Evolutionary conservation across 2,888 invertebrate species (phyloP), one percentile per base, ranked within the genome.

Genomic region (Tachystola acroxantha): DNA sequence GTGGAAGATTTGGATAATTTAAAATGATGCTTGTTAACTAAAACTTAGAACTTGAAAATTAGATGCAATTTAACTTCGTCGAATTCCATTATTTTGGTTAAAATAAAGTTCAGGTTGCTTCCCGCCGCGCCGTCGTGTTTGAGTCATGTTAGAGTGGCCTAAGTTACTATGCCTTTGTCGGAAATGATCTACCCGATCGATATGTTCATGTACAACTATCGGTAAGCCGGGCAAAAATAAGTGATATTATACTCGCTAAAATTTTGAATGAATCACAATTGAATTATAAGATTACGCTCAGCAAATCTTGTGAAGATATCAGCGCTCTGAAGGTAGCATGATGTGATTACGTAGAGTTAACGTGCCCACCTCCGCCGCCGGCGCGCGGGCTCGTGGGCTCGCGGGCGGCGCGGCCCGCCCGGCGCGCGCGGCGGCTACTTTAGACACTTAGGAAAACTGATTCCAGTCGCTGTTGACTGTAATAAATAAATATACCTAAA

Each of bases 401-500:
- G 45, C 48, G 46, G 36, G 39, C 19, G 19, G 39, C 38, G 12
- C 45, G 43, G 45, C 45, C 48, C 46, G 40, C 40, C 50, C 56
- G 57, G 64, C 69, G 20, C 20, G 19, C 4, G 22, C 63, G 66
- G 68, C 57, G 61, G 57, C 62, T 58, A 52, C 57, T 69, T n/a
- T 72, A 69, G 60, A 58, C 68, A 64, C 61, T 64, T 66, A 70
- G 69, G 62, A 64, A 65, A 59, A 39, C 43, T 37, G 66, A 72
- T 57, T 66, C 62, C 67, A 72, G 74, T 75, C 74, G 63, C 57
- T 55, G 57, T 63, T 53, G 75, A 78, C 78, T 75, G 74, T 68
- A 73, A 66, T 66, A 64, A 63, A 59, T 66, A 64, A 63, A 60
- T 57, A 64, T n/a, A n/a, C n/a, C n/a, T n/a, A n/a, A n/a, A n/a